phyloP scores from a whole-genome alignment of 2,888 invertebrate genomes.

The Mythimna impura region DNA sequence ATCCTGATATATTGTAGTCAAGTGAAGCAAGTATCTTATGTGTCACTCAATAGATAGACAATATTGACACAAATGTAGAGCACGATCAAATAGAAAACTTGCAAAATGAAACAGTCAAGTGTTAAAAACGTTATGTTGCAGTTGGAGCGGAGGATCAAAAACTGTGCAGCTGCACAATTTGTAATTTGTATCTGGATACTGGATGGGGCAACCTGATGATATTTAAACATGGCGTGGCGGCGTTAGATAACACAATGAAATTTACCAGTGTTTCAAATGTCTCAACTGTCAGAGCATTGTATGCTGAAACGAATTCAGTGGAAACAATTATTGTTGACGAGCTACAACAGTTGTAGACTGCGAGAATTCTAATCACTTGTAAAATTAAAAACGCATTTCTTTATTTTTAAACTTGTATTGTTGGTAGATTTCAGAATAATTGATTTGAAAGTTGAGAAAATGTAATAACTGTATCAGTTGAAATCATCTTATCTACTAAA shows the following conservation, averaged over 20 bases:
- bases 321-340: conserved; percentile 37
- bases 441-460: conserved; percentile 29
- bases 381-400: conserved; percentile 37
- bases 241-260: conserved; percentile 73
- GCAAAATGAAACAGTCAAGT: conserved; percentile 57
- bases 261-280: conserved; percentile 54
- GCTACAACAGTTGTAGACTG: conserved; percentile 24
- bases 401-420: conserved; percentile 24
- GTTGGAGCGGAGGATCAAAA: conserved; percentile 48
- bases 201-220: conserved; percentile 71
- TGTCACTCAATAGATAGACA: conserved; percentile 60
- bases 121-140: conserved; percentile 44
- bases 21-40: conserved; percentile 46
- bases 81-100: conserved; percentile 58
- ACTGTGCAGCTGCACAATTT: conserved; percentile 47
- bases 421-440: conserved; percentile 23
- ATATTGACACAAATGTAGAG: conserved; percentile 68
- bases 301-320: conserved; percentile 49
- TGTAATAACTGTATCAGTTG: conserved; percentile 21
- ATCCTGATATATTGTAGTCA: conserved; percentile 29
- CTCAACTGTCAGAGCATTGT: conserved; percentile 30
- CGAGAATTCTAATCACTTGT: conserved; percentile 31
- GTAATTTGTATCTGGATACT: conserved; percentile 65
- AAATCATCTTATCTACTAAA: conserved; percentile 21
- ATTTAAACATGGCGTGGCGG: conserved; percentile 75